Conservation (phyloP, 2,888 invertebrate genomes). For the Nyleta sp. region DNA sequence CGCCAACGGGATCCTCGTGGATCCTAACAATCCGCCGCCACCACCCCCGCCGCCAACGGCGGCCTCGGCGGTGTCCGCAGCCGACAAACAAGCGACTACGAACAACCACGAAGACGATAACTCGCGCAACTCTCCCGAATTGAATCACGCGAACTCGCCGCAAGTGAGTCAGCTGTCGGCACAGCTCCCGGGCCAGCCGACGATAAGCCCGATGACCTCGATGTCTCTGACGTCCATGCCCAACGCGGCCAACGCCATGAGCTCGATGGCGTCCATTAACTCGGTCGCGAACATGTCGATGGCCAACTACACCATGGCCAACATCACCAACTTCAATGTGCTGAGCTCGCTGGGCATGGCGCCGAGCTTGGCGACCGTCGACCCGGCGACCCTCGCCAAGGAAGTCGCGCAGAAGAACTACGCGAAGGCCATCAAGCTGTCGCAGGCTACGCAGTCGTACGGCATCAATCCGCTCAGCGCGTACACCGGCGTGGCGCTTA, state of each 20-base stretch:
- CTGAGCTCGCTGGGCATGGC: slow-evolving; percentile 72
- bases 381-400: slow-evolving; percentile 88
- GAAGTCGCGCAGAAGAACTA: slow-evolving; percentile 93
- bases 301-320: slow-evolving; percentile 75
- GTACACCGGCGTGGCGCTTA: slow-evolving; percentile 88
- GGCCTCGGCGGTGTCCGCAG: slow-evolving; percentile 54
- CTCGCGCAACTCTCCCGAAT: slow-evolving; percentile 80
- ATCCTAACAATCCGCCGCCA: slow-evolving; percentile 81
- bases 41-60: slow-evolving; percentile 75
- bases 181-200: slow-evolving; percentile 58
- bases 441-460: slow-evolving; percentile 78
- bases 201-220: slow-evolving; percentile 77
- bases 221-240: slow-evolving; percentile 75
- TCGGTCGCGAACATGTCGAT: slow-evolving; percentile 69
- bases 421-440: slow-evolving; percentile 88
- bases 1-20: slow-evolving; percentile 80
- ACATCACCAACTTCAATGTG: slow-evolving; percentile 76
- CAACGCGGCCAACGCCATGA: slow-evolving; percentile 69
- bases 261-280: slow-evolving; percentile 69
- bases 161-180: slow-evolving; percentile 67
- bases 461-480: slow-evolving; percentile 84
- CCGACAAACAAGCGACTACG: slow-evolving; percentile 64
- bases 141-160: slow-evolving; percentile 78
- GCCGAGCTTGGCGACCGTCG: slow-evolving; percentile 73
- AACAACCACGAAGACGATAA: slow-evolving; percentile 79